Conservation (phyloP, 2,113 vertebrate genomes). For the Ceuthmochares aereus region DNA sequence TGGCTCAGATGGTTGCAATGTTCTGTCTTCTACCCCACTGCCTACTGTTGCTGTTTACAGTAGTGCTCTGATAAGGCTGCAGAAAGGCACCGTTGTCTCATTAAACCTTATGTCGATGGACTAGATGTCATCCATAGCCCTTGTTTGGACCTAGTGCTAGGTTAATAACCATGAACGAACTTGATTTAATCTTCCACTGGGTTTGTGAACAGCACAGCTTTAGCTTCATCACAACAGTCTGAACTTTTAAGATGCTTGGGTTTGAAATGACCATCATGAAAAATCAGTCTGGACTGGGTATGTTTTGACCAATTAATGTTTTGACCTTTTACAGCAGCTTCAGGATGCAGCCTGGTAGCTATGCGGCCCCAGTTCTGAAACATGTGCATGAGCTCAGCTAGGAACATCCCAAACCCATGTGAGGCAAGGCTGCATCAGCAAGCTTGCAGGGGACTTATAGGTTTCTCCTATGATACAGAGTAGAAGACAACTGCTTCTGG, state of each 20-base stretch:
- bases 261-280: not conserved
- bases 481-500: not conserved
- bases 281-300: not conserved
- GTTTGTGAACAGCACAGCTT: not conserved
- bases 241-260: not conserved
- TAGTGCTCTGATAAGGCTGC: not conserved
- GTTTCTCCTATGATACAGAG: not conserved
- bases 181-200: not conserved
- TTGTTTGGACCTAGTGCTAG: not conserved
- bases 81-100: not conserved
- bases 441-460: not conserved
- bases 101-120: not conserved
- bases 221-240: not conserved
- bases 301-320: not conserved
- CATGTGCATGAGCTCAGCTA: too few relatives aligned
- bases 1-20: not conserved
- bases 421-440: not conserved
- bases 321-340: not conserved
- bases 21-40: not conserved
- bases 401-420: not conserved
- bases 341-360: not conserved
- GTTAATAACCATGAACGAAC: not conserved
- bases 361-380: not conserved
- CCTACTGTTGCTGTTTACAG: not conserved
- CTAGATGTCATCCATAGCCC: not conserved